Evolutionary conservation across 2,797 vertebrate genomes (phyloP), one percentile per base, ranked within the genome.

Genomic region (Catamblyrhynchus diadema): DNA sequence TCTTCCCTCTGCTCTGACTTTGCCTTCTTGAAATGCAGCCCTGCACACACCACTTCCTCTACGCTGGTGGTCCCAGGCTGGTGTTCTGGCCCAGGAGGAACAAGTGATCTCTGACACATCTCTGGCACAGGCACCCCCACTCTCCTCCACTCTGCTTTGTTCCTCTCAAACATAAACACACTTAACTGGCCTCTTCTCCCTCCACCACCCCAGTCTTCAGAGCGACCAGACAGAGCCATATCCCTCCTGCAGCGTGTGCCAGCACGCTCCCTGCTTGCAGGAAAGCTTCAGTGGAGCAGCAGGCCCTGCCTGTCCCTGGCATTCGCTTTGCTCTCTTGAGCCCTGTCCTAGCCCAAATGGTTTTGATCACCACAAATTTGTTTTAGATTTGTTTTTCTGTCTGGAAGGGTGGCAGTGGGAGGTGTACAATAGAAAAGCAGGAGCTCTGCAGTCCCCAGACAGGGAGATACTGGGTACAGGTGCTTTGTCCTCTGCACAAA

Each of bases 131-230:
- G 77, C 87, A 91, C 21, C 44, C 44, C 74, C 25, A 12, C 70
- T 83, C 79, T 88, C 88, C 92, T 88, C 71, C 1, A 0, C 57
- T 90, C 45, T 81, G 72, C 91, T 96, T 97, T 97, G 95, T 96
- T 97, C 95, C 81, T 97, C 71, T 87, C 81, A 87, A 91, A 95
- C 60, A 89, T 96, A 97, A 97, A 97, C 95, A 97, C 73, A 74
- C 60, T 96, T 91, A 94, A 91, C 89, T 91, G 92, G 88, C 94
- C 95, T 86, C 84, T 82, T 86, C 94, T 93, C 84, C 59, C 75
- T 74, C 75, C 35, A 0, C 86, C 21, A 6, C 41, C 59, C 37
- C 47, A 74, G 33, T 39, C 89, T 97, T 94, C 89, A 96, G 96
- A 96, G 95, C 0, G 0, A 53, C 47, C 85, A 91, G 62, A 39